Base-by-base conservation (phyloP, 2,888 invertebrate species). In the Bruchidius siliquastri region DNA sequence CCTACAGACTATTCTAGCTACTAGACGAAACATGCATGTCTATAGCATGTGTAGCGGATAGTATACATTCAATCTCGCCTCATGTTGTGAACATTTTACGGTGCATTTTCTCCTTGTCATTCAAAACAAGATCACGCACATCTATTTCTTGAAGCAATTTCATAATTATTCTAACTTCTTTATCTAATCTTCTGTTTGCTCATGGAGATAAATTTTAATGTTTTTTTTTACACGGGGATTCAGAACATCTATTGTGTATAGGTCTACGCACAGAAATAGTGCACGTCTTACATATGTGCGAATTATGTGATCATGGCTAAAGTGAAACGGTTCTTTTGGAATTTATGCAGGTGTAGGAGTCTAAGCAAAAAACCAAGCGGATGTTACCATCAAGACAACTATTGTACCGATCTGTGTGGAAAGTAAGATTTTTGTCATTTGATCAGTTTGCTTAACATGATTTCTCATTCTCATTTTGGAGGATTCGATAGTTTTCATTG, bases 251-350 rank as follows among this genome's bases (percentile, higher is more conserved):
- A 49, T 49, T 13, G 49, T 49, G 8, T 26, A 8, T 49, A 49
- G 49, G 49, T 49, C 18, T 49, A 49, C 8, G 49, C 1, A 13
- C 6, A 13, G 6, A 49, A 49, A 49, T 49, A 49, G 49, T 49
- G 1, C 49, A 49, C 18, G 13, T 49, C 49, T 49, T 13, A 30
- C 49, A 13, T 49, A 49, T 49, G 49, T 49, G 49, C 49, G 18
- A 49, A 13, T 49, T 18, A 49, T 49, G 0, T 13, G 49, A 13
- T 49, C 18, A 84, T 84, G 84, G 81, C 81, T 68, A 81, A 79
- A 72, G 73, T 83, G 18, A 81, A 77, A 75, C 76, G 75, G 13
- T 82, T 83, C 72, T 81, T 83, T 74, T 80, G 76, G 68, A 78
- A 77, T 67, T 72, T 80, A 74, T 83, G 81, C 76, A 75, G 73